A percentile compares a stretch with the other conserved stretches of the same genome.
These are phyloP conservation scores for Cyanocitta stelleri DNA, from an alignment of 2,113 vertebrate species.

Conservation along the genomic window DNA sequence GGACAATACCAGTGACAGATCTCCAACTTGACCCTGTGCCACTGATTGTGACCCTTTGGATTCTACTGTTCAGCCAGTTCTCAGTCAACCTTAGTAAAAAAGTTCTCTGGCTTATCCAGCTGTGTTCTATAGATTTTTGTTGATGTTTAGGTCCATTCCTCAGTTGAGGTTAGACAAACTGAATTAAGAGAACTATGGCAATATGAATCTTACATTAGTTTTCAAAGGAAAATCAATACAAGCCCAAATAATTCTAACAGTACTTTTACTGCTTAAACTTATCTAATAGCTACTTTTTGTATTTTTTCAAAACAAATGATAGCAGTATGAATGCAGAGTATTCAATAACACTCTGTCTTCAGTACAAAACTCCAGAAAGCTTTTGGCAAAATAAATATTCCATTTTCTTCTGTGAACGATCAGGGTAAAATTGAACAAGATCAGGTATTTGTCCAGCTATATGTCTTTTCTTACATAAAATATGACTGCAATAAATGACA, in stretches of 20 bases:
- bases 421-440: constrained; percentile 1
- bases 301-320: not conserved
- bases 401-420: not conserved
- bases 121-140: not conserved
- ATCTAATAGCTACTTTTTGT: not conserved
- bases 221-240: not conserved
- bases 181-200: not conserved
- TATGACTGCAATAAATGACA: constrained; percentile 24
- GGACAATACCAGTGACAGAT: rapidly evolving
- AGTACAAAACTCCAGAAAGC: not conserved
- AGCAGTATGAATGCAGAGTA: not conserved
- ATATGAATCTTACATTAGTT: not conserved
- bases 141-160: not conserved
- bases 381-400: constrained; percentile 21
- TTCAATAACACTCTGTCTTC: not conserved
- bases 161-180: not conserved
- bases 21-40: rapidly evolving
- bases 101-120: not conserved
- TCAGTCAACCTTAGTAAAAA: not conserved
- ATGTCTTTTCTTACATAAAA: constrained; percentile 23
- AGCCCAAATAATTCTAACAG: not conserved
- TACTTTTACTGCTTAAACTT: not conserved
- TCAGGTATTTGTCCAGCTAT: not conserved
- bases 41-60: not conserved
- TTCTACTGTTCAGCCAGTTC: not conserved